A percentile compares a stretch with the other conserved stretches of the same genome.
phyloP scores from a whole-genome alignment of 2,888 invertebrate species.

The Lycocerus yunnanus region DNA sequence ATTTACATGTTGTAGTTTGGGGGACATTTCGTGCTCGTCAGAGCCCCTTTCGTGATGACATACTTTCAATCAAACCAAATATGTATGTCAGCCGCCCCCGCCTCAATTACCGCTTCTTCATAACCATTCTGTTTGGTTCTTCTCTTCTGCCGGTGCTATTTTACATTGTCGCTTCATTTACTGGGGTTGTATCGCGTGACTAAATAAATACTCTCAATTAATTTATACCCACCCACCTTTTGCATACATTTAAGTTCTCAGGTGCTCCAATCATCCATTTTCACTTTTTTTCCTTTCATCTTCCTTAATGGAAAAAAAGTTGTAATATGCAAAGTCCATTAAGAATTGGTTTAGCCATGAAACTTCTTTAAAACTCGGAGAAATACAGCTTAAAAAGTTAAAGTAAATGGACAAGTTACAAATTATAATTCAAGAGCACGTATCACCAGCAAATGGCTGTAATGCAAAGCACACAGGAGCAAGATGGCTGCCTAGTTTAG shows the following conservation, averaged over 20 bases:
- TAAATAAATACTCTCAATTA: not conserved
- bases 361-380: not conserved
- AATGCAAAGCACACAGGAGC: constrained; percentile 38
- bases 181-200: not conserved
- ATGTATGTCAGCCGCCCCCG: constrained; percentile 43
- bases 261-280: not conserved
- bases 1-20: constrained; percentile 55
- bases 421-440: constrained; percentile 46
- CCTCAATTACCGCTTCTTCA: constrained; percentile 22
- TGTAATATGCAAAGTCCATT: not conserved
- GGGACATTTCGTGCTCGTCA: constrained; percentile 38
- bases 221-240: not conserved
- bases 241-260: not conserved
- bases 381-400: constrained; percentile 23
- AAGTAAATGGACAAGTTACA: constrained; percentile 28
- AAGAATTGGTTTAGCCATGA: not conserved
- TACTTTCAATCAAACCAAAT: constrained; percentile 51
- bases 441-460: constrained; percentile 36
- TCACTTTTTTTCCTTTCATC: not conserved
- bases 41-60: constrained; percentile 48
- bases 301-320: not conserved
- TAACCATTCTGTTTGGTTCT: constrained; percentile 12
- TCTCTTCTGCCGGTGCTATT: constrained; percentile 1
- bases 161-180: not conserved
- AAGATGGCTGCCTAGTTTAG: constrained; percentile 46